Base-by-base conservation (phyloP, 2,797 vertebrate species). In the Pseudomugil tenellus region DNA sequence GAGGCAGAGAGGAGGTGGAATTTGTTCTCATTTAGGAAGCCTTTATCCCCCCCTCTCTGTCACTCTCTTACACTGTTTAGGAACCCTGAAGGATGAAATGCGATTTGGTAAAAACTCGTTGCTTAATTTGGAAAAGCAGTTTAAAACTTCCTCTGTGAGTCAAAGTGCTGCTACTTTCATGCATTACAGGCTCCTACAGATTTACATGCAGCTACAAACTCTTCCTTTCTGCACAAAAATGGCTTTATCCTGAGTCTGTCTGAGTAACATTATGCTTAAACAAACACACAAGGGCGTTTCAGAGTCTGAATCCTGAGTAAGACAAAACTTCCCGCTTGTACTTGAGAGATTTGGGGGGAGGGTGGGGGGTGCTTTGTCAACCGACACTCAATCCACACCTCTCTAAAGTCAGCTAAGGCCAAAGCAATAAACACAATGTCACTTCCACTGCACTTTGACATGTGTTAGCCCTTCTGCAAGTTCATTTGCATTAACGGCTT, bases 21-120 rank as follows among this genome's bases (percentile, higher is more conserved):
- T 90, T 79, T 88, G 83, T 87, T 87, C 89, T 89, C 83, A 87
- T 90, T 89, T 86, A 87, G 65, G 80, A 80, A 64, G 54, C 80
- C 61, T 74, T 88, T 83, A 87, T 88, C 81, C 29, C 29, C 60
- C 34, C 52, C 54, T 21, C 56, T 11, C 37, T 21, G 19, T 46
- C 21, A 19, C 46, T 76, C 51, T 68, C 25, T 32, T 49, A 53
- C 63, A 71, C 58, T 64, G 76, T 82, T 84, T 66, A 43, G 74
- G 59, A 68, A 76, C 67, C 64, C 65, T 17, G 48, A 77, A 80
- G 76, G 80, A 84, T 80, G 79, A 84, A 84, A 85, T 71, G 41
- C 82, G 79, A 87, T 87, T 86, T 78, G 69, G 55, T 66, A 39
- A 29, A 63, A 75, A 67, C 62, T 81, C 70, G 29, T 32, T 17